Conservation (phyloP, 2,113 vertebrate species). For the Oreotrochilus melanogaster region DNA sequence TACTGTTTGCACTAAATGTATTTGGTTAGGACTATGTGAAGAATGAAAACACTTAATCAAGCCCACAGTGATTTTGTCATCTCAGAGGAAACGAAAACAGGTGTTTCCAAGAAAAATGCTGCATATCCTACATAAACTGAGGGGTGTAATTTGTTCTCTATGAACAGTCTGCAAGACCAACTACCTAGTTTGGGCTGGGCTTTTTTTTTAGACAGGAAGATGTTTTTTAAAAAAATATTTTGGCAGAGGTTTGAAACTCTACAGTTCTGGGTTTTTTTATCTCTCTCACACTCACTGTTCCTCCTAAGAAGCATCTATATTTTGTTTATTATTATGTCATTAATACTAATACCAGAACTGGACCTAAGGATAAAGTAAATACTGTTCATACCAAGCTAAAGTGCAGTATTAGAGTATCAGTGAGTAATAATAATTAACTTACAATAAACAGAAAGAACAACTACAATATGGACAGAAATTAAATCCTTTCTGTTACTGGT, state of each 20-base stretch:
- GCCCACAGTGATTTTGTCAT: background rate
- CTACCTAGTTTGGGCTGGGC: background rate
- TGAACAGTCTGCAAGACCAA: background rate
- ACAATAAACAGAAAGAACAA: background rate
- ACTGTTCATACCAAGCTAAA: background rate
- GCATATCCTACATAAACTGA: background rate
- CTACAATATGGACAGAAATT: background rate
- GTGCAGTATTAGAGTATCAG: background rate
- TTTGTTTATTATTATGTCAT: background rate
- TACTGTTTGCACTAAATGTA: background rate
- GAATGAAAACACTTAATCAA: background rate
- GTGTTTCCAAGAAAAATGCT: background rate
- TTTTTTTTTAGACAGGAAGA: background rate
- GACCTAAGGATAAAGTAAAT: background rate
- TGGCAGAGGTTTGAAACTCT: background rate
- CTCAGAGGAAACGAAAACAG: background rate
- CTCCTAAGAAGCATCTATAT: background rate
- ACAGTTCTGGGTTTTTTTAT: background rate
- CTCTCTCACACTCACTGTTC: background rate
- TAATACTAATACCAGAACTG: background rate
- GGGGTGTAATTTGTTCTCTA: background rate
- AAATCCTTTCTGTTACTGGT: background rate
- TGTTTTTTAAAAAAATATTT: background rate
- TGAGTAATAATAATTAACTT: background rate
- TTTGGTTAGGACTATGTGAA: background rate